These are phyloP conservation scores for Felis catus DNA, from an alignment of 2,113 vertebrate species.

Conservation along the genomic window F.catus_Fca126_mat1.0 CM031411.1:35470001-35470500, in stretches of 20 bases:
- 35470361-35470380: background rate
- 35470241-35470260: too few relatives aligned
- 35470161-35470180: too few relatives aligned
- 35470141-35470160: too few relatives aligned
- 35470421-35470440: constrained; percentile 34
- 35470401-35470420: background rate
- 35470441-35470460: background rate
- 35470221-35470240: too few relatives aligned
- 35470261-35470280: background rate
- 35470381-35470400: background rate
- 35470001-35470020: background rate
- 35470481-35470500: constrained; percentile 40
- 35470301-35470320: background rate
- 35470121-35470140: too few relatives aligned
- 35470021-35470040: background rate
- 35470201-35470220: too few relatives aligned
- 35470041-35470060: background rate
- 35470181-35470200: too few relatives aligned
- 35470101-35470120: too few relatives aligned
- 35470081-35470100: too few relatives aligned
- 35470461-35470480: constrained; percentile 36
- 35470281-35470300: background rate
- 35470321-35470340: background rate
- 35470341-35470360: background rate
- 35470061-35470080: too few relatives aligned